Evolutionary conservation across 2,113 vertebrate species (phyloP), one percentile per base, ranked within the genome.

Genomic region (Montifringilla adamsi): DNA sequence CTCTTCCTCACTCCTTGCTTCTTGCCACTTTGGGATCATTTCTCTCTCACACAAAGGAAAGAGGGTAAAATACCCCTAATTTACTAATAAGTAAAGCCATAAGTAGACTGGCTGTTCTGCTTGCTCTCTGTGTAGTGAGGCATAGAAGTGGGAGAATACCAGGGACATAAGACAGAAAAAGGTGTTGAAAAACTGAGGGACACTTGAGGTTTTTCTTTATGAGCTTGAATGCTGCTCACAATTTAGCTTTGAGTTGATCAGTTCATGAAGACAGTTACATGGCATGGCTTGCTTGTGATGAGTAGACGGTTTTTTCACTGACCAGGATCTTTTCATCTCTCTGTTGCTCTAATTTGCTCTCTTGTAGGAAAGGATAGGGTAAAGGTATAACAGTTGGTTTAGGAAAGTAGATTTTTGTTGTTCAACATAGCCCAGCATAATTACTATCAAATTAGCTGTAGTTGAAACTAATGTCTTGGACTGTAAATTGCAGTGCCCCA

Each of bases 101-200:
- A 35, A 82, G 11, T 23, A 39, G 9, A 47, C 20, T 72, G 17
- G 1, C 13, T 83, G 33, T 63, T 83, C 43, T 9, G 3, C 31
- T 84, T 87, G 15, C 17, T 62, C 2, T 77, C 60, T 31, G 18
- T 5, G 6, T 37, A 58, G 44, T 0, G 0, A 55, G 26, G 4
- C 12, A 43, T 7, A 27, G 15, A 19, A 69, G 10, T 11, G 17
- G 11, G 27, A 80, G 13, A 49, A 28, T 62, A 66, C 8, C 6
- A 11, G 26, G 9, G 7, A 22, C 0, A 1, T 23, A 50, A 37
- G 23, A 50, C 8, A 3, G 41, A 20, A 0, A 6, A 58, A 73
- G 8, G 6, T 11, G 35, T 41, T 76, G n/a, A 22, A 80, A 64
- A 69, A 74, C 2, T n/a, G 35, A 72, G 23, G 9, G 15, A 5